A percentile compares a stretch with the other conserved stretches of the same genome.
Evolutionary conservation across 2,888 invertebrate genomes (phyloP).

Genomic region (Brachycybe producta): DNA sequence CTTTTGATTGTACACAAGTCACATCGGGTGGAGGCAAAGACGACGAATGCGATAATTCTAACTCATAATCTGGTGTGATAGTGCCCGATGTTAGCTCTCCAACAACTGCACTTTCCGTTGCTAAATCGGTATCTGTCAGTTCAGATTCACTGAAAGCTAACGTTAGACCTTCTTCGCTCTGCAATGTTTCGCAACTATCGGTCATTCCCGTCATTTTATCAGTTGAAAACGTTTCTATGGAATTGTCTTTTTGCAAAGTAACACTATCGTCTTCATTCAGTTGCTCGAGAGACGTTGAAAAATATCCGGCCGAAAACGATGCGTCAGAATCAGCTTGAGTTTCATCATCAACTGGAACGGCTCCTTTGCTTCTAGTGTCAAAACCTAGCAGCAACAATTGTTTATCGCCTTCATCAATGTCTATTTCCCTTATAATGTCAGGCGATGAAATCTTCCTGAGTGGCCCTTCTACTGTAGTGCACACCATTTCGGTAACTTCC

Average conservation of each 20-base stretch:
- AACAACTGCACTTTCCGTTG: not conserved
- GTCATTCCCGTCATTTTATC: not conserved
- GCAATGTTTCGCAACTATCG: no score
- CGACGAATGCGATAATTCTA: not conserved
- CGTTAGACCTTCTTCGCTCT: not conserved
- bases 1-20: constrained; percentile 1
- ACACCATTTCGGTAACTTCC: not conserved
- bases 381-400: no score
- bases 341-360: not conserved
- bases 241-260: not conserved
- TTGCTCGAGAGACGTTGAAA: not conserved
- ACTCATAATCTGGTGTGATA: not conserved
- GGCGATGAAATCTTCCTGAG: constrained; percentile 3
- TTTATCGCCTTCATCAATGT: not conserved
- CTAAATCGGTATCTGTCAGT: not conserved
- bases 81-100: not conserved
- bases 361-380: no score
- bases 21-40: not conserved
- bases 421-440: not conserved
- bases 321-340: not conserved
- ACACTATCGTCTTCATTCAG: not conserved
- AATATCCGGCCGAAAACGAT: not conserved
- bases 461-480: no score
- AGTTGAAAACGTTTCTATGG: not conserved
- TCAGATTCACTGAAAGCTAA: constrained; percentile 4